Conservation (phyloP, 1,140 invertebrate species). For the Pogonomyrmex californicus region DNA sequence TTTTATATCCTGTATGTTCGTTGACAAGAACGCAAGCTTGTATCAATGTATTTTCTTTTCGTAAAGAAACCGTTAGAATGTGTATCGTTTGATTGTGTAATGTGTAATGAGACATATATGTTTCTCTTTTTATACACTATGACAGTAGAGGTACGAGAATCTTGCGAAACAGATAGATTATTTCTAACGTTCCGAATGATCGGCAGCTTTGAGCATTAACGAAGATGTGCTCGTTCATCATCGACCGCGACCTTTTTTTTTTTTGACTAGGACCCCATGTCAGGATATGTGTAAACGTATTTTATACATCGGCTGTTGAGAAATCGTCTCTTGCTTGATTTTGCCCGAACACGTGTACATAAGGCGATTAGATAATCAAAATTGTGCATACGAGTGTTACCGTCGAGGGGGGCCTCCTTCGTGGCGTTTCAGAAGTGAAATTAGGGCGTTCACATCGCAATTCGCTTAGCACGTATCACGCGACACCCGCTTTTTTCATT, state of each 20-base stretch:
- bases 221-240: not conserved
- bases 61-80: conserved; percentile 46
- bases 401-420: conserved; percentile 23
- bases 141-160: conserved; percentile 45
- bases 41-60: conserved; percentile 54
- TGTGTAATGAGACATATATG: conserved; percentile 66
- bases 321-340: conserved; percentile 57
- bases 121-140: conserved; percentile 67
- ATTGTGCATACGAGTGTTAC: conserved; percentile 70
- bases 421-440: conserved; percentile 53
- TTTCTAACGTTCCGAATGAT: conserved; percentile 36
- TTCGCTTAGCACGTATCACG: conserved; percentile 60
- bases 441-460: conserved; percentile 69
- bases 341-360: conserved; percentile 70
- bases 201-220: conserved; percentile 20
- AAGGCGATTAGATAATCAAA: conserved; percentile 75
- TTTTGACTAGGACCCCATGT: conserved; percentile 32
- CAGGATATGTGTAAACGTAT: conserved; percentile 62
- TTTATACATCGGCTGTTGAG: conserved; percentile 69
- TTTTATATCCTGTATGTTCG: conserved; percentile 72
- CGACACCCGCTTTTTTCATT: conserved; percentile 42
- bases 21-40: conserved; percentile 56
- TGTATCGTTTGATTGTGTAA: conserved; percentile 61
- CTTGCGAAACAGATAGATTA: conserved; percentile 45
- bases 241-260: conserved; percentile 39